phyloP scores from a whole-genome alignment of 2,113 vertebrate genomes.

The Amazona vittata region DNA sequence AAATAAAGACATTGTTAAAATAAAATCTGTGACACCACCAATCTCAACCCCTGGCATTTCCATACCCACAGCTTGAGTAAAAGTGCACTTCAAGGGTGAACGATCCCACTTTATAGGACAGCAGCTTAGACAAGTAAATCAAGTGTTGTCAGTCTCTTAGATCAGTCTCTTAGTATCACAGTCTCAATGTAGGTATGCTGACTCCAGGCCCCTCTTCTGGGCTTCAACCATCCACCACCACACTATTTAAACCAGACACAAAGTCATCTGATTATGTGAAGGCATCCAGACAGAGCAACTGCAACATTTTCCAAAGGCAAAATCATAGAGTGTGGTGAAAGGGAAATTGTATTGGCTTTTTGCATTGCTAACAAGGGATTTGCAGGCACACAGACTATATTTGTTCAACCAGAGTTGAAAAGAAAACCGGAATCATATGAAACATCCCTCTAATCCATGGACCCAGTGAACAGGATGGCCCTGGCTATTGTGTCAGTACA shows the following conservation, averaged over 20 bases:
- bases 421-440: slow-evolving; percentile 64
- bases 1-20: neutral
- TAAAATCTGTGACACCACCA: neutral
- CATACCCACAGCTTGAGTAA: neutral
- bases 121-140: neutral
- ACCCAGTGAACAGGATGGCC: slow-evolving; percentile 40
- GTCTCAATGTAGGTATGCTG: neutral
- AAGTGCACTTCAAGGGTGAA: neutral
- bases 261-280: slow-evolving; percentile 40
- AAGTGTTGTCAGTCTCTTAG: neutral
- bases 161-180: neutral
- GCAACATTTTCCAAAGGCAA: slow-evolving; percentile 57
- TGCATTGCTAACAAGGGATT: slow-evolving; percentile 54
- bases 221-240: neutral
- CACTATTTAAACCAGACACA: slow-evolving; percentile 42
- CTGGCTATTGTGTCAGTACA: slow-evolving; percentile 43
- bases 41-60: neutral
- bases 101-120: neutral
- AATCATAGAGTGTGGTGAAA: slow-evolving; percentile 41
- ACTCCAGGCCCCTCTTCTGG: neutral
- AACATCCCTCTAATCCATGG: slow-evolving; percentile 63
- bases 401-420: slow-evolving; percentile 59
- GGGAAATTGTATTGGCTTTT: slow-evolving; percentile 47
- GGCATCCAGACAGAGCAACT: slow-evolving; percentile 50
- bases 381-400: slow-evolving; percentile 38